Evolutionary conservation across 2,888 invertebrate species (phyloP).

Genomic region (Trachelus stipa): DNA sequence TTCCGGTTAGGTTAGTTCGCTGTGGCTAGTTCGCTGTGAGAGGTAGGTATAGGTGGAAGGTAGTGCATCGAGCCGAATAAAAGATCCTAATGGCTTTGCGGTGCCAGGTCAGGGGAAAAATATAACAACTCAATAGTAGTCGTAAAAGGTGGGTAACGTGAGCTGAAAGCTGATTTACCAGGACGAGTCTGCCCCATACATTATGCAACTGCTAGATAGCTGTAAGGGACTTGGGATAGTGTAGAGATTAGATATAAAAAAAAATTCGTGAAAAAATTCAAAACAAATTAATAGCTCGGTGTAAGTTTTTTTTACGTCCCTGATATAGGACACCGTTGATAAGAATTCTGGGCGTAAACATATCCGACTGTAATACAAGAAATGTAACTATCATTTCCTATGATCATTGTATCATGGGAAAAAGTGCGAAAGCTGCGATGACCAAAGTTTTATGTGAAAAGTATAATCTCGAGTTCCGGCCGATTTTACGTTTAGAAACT

Average conservation of each 20-base stretch:
- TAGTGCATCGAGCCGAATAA: neutral
- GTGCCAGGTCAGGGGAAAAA: neutral
- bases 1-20: neutral
- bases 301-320: neutral
- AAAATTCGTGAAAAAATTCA: neutral
- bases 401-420: neutral
- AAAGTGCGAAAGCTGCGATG: neutral
- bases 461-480: neutral
- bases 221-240: neutral
- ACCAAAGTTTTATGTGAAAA: neutral
- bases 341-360: neutral
- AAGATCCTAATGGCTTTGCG: neutral
- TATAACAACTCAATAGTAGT: slow-evolving; percentile 6
- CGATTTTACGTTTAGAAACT: neutral
- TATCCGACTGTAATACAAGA: neutral
- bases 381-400: neutral
- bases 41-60: neutral
- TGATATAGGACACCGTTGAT: neutral
- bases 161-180: slow-evolving; percentile 1
- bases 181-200: neutral
- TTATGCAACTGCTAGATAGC: neutral
- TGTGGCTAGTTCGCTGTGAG: neutral
- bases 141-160: slow-evolving; percentile 7
- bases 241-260: neutral
- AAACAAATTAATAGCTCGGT: neutral